Evolutionary conservation across 2,888 invertebrate species (phyloP).

Genomic region (Physocephala rufipes): DNA sequence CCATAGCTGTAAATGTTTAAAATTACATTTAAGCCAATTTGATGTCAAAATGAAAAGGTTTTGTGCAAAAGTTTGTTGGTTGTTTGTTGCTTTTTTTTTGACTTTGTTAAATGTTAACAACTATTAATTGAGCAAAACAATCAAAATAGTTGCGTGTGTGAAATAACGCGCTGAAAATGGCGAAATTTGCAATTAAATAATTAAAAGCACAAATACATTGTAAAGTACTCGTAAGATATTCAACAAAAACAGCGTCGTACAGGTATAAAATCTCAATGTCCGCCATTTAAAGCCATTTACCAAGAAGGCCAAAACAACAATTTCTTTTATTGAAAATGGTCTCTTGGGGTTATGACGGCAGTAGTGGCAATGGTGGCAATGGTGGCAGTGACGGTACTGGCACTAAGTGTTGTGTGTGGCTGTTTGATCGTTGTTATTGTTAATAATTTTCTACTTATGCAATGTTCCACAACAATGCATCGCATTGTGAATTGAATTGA

Average conservation of each 20-base stretch:
- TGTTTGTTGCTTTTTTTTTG: no score
- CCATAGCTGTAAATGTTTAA: no score
- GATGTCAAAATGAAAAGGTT: no score
- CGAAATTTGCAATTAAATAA: constrained; percentile 27
- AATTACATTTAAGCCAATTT: no score
- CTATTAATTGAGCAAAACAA: constrained; percentile 20
- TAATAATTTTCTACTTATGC: constrained; percentile 30
- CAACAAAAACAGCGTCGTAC: no score
- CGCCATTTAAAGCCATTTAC: not conserved
- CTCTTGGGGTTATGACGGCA: constrained; percentile 11
- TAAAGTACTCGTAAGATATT: not conserved
- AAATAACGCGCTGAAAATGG: constrained; percentile 21
- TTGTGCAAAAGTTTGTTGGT: no score
- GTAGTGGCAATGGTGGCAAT: no score
- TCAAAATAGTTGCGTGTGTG: not conserved
- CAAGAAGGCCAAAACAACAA: no score
- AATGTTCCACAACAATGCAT: constrained; percentile 36
- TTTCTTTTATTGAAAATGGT: not conserved
- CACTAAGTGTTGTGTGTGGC: not conserved
- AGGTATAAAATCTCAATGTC: not conserved
- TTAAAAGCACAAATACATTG: constrained; percentile 26
- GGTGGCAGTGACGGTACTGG: no score
- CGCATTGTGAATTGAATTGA: constrained; percentile 23
- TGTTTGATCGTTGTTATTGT: constrained; percentile 9
- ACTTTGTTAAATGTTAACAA: not conserved